Evolutionary conservation across 2,888 invertebrate genomes (phyloP).

Genomic region (Leptura quadrifasciata): DNA sequence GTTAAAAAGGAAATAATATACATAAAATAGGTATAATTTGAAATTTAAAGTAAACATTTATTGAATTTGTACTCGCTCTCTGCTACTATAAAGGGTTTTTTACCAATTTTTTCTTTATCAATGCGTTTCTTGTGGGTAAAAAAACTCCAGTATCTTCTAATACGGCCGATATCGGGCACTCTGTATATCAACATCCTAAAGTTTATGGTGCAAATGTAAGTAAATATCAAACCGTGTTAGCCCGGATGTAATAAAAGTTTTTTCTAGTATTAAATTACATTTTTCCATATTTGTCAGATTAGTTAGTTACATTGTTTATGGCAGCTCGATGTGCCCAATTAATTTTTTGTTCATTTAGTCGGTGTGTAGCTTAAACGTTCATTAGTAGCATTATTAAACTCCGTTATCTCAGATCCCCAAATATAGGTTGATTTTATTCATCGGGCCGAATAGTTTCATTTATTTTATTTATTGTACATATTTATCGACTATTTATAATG

Average conservation of each 20-base stretch:
- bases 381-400: not conserved
- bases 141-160: too few relatives aligned
- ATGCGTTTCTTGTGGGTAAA: too few relatives aligned
- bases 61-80: too few relatives aligned
- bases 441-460: slow-evolving; percentile 3
- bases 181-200: too few relatives aligned
- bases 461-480: slow-evolving; percentile 14
- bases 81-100: too few relatives aligned
- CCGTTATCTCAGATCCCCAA: slow-evolving; percentile 11
- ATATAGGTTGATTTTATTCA: slow-evolving; percentile 19
- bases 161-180: too few relatives aligned
- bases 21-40: too few relatives aligned
- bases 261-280: slow-evolving; percentile 7
- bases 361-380: not conserved
- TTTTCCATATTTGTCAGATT: slow-evolving; percentile 7
- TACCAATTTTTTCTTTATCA: too few relatives aligned
- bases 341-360: slow-evolving; percentile 7
- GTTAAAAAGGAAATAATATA: too few relatives aligned
- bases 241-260: not conserved
- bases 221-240: not conserved
- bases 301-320: slow-evolving; percentile 7
- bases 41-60: too few relatives aligned
- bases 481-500: slow-evolving; percentile 23
- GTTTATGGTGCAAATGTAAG: too few relatives aligned
- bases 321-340: slow-evolving; percentile 3